Evolutionary conservation across 2,888 invertebrate species (phyloP), one percentile per base, ranked within the genome.

Genomic region (Mylabris sibirica): DNA sequence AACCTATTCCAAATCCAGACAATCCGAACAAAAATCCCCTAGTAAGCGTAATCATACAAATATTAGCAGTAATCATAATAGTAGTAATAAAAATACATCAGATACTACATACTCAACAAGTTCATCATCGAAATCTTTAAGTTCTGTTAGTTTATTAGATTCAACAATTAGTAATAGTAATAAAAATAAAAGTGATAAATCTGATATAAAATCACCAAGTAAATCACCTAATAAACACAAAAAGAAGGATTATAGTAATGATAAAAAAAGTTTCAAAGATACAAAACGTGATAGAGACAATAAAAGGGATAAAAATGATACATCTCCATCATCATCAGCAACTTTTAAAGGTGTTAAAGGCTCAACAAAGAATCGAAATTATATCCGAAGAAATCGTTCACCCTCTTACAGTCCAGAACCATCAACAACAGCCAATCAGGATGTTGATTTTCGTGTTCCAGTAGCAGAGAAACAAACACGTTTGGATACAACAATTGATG

Each of bases 361-460:
- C 74, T 87, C 87, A 75, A 85, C 87, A 80, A 89, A 88, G 84
- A 88, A 88, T 78, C 87, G 90, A 66, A 89, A 89, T 82, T 92
- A 92, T 86, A 87, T 91, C 81, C 86, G 91, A 67, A 87, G 91
- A 67, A 91, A 91, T 82, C 86, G 88, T 73, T 88, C 89, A 72
- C 86, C 86, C 72, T 30, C 87, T 86, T 75, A 89, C 88, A 59
- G 86, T 87, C 78, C 91, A 89, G 82, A 90, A 89, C 35, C 88
- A 88, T 75, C 82, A 74, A n/a, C 88, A 88, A 76, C 82, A 74
- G 12, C 17, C 11, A 65, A 67, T 9, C 79, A 77, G 65, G 86
- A 86, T 76, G 83, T 85, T 59, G 86, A 86, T 76, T 77, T 86
- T 20, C 79, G 86, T 53, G 64, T 82, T n/a, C 73, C 75, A 38